Evolutionary conservation across 2,888 invertebrate species (phyloP).

Genomic region (Chrysolina americana): DNA sequence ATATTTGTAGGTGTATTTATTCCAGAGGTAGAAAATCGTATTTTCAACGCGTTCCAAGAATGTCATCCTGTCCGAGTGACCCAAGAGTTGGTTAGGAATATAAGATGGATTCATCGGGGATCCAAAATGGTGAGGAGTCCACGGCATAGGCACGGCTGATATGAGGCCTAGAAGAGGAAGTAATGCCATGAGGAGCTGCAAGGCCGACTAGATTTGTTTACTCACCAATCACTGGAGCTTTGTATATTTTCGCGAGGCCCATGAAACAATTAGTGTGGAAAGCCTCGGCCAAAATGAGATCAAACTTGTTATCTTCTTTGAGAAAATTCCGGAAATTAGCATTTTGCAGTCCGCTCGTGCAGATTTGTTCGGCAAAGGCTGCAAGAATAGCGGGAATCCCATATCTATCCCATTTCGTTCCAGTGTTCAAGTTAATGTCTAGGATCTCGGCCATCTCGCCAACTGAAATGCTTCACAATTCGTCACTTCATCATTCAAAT

Average conservation of each 20-base stretch:
- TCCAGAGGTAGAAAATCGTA: slow-evolving; percentile 53
- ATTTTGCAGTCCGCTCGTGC: slow-evolving; percentile 26
- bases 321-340: slow-evolving; percentile 60
- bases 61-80: slow-evolving; percentile 60
- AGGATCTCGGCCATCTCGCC: slow-evolving; percentile 24
- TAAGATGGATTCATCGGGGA: slow-evolving; percentile 71
- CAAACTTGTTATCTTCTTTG: slow-evolving; percentile 72
- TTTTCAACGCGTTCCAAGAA: slow-evolving; percentile 69
- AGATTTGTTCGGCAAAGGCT: neutral
- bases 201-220: neutral
- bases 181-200: neutral
- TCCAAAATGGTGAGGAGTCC: slow-evolving; percentile 70
- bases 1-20: slow-evolving; percentile 53
- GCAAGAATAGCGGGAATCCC: neutral
- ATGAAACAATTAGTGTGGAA: slow-evolving; percentile 83
- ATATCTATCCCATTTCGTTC: slow-evolving; percentile 25
- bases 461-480: neutral
- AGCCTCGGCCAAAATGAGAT: slow-evolving; percentile 77
- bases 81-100: slow-evolving; percentile 70
- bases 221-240: slow-evolving; percentile 70
- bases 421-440: neutral
- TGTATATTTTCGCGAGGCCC: slow-evolving; percentile 76
- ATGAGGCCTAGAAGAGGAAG: neutral
- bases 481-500: too few relatives aligned
- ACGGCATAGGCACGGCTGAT: slow-evolving; percentile 60